phyloP scores from a whole-genome alignment of 2,797 vertebrate genomes.

The Notamacropus eugenii region DNA sequence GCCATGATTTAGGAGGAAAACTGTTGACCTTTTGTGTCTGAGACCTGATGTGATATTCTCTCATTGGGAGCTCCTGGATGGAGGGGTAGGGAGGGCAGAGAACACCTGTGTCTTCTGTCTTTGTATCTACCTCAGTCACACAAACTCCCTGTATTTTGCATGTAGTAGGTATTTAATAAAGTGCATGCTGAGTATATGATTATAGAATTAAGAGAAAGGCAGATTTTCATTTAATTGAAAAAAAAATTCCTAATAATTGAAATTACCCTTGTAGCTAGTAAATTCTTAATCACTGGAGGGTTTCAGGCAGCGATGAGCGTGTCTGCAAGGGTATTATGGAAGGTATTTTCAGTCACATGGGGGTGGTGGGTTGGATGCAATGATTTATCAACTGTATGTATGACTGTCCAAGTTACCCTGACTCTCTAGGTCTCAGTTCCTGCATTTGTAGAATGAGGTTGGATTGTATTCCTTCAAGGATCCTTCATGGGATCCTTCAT shows the following conservation, averaged over 20 bases:
- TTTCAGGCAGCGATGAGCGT: background rate
- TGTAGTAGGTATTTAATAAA: background rate
- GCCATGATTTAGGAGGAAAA: conserved; percentile 48
- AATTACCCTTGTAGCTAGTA: background rate
- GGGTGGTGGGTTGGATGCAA: background rate
- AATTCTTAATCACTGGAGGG: background rate
- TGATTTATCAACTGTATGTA: background rate
- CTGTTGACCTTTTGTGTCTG: conserved; percentile 57
- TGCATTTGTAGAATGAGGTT: background rate
- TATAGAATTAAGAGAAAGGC: background rate
- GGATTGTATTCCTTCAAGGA: background rate
- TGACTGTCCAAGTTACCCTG: background rate
- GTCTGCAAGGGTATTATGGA: background rate
- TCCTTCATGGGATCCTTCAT: no score
- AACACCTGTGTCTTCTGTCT: background rate
- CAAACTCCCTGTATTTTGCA: background rate
- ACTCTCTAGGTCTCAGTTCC: background rate
- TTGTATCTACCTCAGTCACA: background rate
- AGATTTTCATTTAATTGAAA: background rate
- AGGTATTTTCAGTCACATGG: background rate
- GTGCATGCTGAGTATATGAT: background rate
- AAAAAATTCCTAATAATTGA: background rate
- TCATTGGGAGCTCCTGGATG: background rate
- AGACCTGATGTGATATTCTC: conserved; percentile 58
- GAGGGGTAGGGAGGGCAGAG: background rate